Evolutionary conservation across 2,797 vertebrate species (phyloP).

Genomic region (Cygnus olor): DNA sequence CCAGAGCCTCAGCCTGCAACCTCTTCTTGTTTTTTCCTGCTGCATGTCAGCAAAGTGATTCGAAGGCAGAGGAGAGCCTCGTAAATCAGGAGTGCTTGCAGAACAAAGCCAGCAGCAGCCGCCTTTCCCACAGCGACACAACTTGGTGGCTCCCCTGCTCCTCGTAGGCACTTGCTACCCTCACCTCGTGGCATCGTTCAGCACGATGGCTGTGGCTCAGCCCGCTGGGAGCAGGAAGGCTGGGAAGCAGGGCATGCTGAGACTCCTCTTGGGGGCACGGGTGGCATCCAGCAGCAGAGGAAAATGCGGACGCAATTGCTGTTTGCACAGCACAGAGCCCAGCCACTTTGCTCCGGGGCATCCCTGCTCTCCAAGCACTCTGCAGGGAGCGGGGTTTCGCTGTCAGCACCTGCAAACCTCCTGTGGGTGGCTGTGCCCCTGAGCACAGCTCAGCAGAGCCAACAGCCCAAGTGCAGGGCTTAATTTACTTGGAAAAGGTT

Average conservation of each 20-base stretch:
- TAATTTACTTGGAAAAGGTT: slow-evolving; percentile 2
- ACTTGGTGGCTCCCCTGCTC: no score
- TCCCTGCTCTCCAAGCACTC: not conserved
- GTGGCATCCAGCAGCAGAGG: no score
- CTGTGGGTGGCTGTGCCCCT: accelerated
- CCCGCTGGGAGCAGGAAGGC: no score
- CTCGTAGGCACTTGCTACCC: no score
- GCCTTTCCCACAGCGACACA: no score
- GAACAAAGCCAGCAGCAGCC: not conserved
- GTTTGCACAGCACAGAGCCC: no score
- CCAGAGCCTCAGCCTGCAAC: not conserved
- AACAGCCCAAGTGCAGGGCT: not conserved
- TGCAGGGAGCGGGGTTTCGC: not conserved
- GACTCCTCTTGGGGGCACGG: no score
- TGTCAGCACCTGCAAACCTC: accelerated
- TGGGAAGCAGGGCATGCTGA: no score
- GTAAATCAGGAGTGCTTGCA: not conserved
- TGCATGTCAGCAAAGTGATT: not conserved
- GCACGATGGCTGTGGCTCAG: no score
- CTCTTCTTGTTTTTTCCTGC: not conserved
- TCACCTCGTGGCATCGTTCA: no score
- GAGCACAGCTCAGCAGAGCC: not conserved
- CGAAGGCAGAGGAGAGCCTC: not conserved
- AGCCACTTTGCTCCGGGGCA: no score
- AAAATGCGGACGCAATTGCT: no score